Base-by-base conservation (phyloP, 2,797 vertebrate genomes). In the Odontamblyopus rebecca region DNA sequence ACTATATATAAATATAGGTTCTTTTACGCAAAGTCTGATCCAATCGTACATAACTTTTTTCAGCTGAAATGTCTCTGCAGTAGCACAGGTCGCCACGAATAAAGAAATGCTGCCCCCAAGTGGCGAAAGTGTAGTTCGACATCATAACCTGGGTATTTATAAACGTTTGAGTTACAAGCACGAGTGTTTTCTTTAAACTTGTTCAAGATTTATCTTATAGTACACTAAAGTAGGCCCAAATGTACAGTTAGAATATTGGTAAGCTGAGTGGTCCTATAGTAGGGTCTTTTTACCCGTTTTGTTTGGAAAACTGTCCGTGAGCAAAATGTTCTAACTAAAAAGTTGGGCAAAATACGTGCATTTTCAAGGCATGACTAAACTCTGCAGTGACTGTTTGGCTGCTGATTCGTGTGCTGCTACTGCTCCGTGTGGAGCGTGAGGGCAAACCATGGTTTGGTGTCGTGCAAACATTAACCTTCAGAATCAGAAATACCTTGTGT, bases 21-120 rank as follows among this genome's bases (percentile, higher is more conserved):
- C 23, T 23, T 30, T 30, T 30, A 30, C 30, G 44, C 12, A 53
- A 53, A 53, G 51, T 53, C 19, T 23, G 53, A 23, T 48, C 3
- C 15, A 48, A 13, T 3, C 44, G 11, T 48, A 48, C 3, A 4
- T 4, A 48, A 48, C 12, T 48, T 48, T 48, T 15, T 15, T 48
- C 44, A 48, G 0, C 3, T 48, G 41, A 3, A 44, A 44, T 4
- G 44, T 48, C 12, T 44, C 44, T 15, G 44, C 6, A 2, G 51
- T 5, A 5, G 1, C 23, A 23, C 23, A 1, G 2, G 13, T 60
- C 27, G 30, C 7, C 19, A 61, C 92, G 60, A 86, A 82, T 95
- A 54, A 81, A 68, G 57, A 78, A 85, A 85, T 75, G 66, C 79
- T 82, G 61, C 87, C 88, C 75, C 77, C 85, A 74, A 78, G 85